Evolutionary conservation across 2,113 vertebrate species (phyloP), one percentile per base, ranked within the genome.

Genomic region (Tachysurus vachellii): DNA sequence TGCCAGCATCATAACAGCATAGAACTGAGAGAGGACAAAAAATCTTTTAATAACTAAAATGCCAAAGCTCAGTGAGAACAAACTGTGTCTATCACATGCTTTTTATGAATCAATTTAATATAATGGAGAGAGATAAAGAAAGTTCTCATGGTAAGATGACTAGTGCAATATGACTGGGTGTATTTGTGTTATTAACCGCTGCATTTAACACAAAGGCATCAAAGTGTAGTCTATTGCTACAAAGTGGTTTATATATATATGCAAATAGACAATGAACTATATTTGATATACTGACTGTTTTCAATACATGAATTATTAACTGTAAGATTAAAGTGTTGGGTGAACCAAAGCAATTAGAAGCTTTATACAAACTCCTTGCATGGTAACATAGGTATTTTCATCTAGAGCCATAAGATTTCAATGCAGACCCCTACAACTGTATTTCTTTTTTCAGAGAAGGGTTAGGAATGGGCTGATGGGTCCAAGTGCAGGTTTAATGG

Each of bases 1-100:
- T 87, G 83, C 90, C 79, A 88, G 86, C 84, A 85, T 91, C 88
- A 89, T 86, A 84, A 89, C 79, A 75, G 80, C 59, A 80, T 17
- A 85, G 80, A 80, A 80, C 84, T 36, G 73, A 73, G 56, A 82
- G 80, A 54, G 71, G 26, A 85, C 82, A 90, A 88, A 87, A 83
- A 36, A 87, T 47, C 19, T 82, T 86, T 88, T 91, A 89, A 89
- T 82, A 88, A 88, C 75, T 70, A 88, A 85, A 88, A 83, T 85
- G 56, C 47, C 56, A 62, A 80, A 85, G 84, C 83, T 87, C 85
- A 73, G 83, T 82, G 54, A 85, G 81, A 77, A 84, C 84, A 86
- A 73, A 88, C 81, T 21, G 84, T 85, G 59, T 88, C 28, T 82
- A 83, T 36, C 42, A 36, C 53, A 57, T 82, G 75, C 26, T 66